Base-by-base conservation (phyloP, 2,888 invertebrate genomes). In the Drosophila atripex region DNA sequence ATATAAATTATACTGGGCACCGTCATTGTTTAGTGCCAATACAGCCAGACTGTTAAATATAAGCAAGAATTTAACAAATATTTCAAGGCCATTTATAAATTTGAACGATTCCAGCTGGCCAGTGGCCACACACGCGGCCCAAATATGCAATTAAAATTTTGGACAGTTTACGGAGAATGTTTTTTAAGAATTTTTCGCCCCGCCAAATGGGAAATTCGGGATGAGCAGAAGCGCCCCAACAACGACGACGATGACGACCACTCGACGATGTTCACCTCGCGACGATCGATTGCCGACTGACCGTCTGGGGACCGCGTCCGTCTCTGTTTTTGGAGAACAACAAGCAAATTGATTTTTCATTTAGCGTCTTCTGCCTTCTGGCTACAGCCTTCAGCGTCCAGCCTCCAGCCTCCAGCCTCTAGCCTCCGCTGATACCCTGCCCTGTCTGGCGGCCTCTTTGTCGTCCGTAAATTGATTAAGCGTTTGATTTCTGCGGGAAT, bases 331-430 rank as follows among this genome's bases (percentile, higher is more conserved):
- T 64, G 70, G 77, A 72, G 35, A 35, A 35, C 35, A 35, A 35
- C 51, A 69, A 77, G 66, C 75, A 76, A 82, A 86, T 82, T 82
- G 82, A 82, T 82, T 82, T 86, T 80, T 78, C 76, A 80, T 86
- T 86, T 76, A 58, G 56, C 70, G 61, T 32, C 58, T 59, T 70
- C 43, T 69, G 35, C 35, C 35, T 35, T 35, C 6, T 35, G 35
- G n/a, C 35, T 35, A 5, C 14, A 18, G 41, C 16, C 41, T 18
- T 8, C 41, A 41, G 69, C 69, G 58, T 35, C 21, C 68, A 51
- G 53, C 54, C 39, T 39, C 61, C 49, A n/a, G n/a, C n/a, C n/a
- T n/a, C n/a, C n/a, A n/a, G n/a, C n/a, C n/a, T n/a, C n/a, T n/a
- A n/a, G n/a, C n/a, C n/a, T n/a, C n/a, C n/a, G n/a, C n/a, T n/a